A percentile compares a stretch with the other conserved stretches of the same genome.
phyloP scores from a whole-genome alignment of 2,888 invertebrate genomes.

The Diachrysia chrysitis region DNA sequence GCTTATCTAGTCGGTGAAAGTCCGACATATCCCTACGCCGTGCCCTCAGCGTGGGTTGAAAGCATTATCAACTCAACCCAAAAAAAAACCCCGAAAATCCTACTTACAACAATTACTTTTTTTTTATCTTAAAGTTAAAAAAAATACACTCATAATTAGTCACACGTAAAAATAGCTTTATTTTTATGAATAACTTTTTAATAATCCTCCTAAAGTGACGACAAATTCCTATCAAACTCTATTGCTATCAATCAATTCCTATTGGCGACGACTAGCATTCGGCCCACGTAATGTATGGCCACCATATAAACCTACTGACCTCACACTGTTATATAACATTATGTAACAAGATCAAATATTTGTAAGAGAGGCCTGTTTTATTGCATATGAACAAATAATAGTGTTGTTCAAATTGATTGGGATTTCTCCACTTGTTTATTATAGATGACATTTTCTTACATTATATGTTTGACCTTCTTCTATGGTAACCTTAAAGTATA shows the following conservation, averaged over 20 bases:
- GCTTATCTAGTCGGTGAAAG: too few relatives aligned
- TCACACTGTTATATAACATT: conserved; percentile 46
- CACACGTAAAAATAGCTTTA: too few relatives aligned
- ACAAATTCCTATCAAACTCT: not conserved
- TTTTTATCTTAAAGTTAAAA: too few relatives aligned
- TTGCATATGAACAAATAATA: conserved; percentile 13
- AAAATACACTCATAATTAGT: too few relatives aligned
- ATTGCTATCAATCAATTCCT: conserved; percentile 13
- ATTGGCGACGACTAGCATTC: conserved; percentile 26
- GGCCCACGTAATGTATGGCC: conserved; percentile 38
- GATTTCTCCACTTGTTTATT: not conserved
- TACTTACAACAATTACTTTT: too few relatives aligned
- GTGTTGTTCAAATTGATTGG: not conserved
- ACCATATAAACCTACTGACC: conserved; percentile 49
- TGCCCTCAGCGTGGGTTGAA: too few relatives aligned
- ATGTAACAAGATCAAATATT: conserved; percentile 52
- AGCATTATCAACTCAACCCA: too few relatives aligned
- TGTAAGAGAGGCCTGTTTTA: conserved; percentile 10
- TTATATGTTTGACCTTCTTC: not conserved
- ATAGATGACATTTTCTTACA: not conserved
- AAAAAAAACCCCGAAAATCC: too few relatives aligned
- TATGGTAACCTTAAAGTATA: too few relatives aligned
- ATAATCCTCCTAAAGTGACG: too few relatives aligned
- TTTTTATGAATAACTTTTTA: too few relatives aligned
- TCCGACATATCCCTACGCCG: too few relatives aligned